These are phyloP conservation scores for Mus spicilegus DNA, from an alignment of 2,113 vertebrate species.

Conservation along the genomic window DNA sequence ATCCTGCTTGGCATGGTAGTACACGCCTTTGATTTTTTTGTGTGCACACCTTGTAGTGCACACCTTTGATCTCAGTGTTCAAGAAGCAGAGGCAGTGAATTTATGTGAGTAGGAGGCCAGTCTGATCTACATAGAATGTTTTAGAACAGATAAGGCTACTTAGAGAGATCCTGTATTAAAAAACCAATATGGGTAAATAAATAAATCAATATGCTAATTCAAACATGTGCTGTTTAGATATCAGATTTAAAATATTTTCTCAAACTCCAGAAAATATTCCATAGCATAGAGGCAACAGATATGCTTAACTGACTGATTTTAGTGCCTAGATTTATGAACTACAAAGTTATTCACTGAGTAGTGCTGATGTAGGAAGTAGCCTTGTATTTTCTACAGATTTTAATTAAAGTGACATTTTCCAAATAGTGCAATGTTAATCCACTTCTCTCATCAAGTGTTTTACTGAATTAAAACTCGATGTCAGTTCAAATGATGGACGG, in stretches of 20 bases:
- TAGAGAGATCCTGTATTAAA: not conserved
- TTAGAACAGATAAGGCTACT: not conserved
- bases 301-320: not conserved
- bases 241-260: not conserved
- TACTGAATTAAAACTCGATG: not conserved
- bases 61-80: not conserved
- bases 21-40: too few relatives aligned
- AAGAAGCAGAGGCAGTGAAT: not conserved
- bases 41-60: too few relatives aligned
- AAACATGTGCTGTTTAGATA: not conserved
- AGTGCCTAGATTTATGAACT: not conserved
- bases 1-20: not conserved
- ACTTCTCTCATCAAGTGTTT: not conserved
- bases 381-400: conserved; percentile 33
- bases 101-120: not conserved
- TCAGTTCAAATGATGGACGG: not conserved
- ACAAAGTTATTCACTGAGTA: not conserved
- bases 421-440: not conserved
- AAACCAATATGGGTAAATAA: not conserved
- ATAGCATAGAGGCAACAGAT: not conserved
- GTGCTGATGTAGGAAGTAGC: not conserved
- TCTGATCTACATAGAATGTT: not conserved
- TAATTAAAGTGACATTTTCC: not conserved
- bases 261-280: not conserved
- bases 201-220: not conserved